Evolutionary conservation across 2,113 vertebrate genomes (phyloP).

Genomic region (Panthera uncia): DNA sequence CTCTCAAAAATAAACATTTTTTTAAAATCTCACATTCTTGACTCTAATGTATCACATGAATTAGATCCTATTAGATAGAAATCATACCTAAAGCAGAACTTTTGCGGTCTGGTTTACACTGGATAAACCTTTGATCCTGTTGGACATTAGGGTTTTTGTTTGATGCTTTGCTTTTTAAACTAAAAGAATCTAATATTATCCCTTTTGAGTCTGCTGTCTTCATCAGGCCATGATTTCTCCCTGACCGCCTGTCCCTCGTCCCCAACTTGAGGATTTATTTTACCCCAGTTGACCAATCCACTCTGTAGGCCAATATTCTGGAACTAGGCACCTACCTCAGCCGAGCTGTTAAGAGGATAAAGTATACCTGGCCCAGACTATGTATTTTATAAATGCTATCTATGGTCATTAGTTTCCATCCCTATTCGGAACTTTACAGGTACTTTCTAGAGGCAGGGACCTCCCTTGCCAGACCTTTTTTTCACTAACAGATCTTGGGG

Average conservation of each 20-base stretch:
- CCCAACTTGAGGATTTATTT: background rate
- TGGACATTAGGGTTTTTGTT: background rate
- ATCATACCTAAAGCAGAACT: background rate
- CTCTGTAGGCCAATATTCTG: background rate
- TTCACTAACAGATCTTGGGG: background rate
- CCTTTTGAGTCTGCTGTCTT: background rate
- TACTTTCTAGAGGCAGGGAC: background rate
- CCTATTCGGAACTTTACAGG: background rate
- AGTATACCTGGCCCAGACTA: background rate
- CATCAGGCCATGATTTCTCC: background rate
- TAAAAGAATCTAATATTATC: background rate
- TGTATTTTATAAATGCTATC: background rate
- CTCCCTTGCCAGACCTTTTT: background rate
- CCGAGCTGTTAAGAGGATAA: background rate
- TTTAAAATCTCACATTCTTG: background rate
- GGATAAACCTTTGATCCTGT: background rate
- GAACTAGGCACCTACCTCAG: background rate
- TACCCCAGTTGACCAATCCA: background rate
- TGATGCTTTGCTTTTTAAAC: slow-evolving; percentile 31
- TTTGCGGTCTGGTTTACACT: background rate
- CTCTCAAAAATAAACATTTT: too few relatives aligned
- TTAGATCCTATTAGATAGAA: background rate
- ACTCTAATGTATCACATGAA: background rate
- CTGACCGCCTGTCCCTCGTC: background rate
- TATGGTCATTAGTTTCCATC: background rate